Conservation (phyloP, 2,113 vertebrate genomes). For the Epinephelus cyanopodus region DNA sequence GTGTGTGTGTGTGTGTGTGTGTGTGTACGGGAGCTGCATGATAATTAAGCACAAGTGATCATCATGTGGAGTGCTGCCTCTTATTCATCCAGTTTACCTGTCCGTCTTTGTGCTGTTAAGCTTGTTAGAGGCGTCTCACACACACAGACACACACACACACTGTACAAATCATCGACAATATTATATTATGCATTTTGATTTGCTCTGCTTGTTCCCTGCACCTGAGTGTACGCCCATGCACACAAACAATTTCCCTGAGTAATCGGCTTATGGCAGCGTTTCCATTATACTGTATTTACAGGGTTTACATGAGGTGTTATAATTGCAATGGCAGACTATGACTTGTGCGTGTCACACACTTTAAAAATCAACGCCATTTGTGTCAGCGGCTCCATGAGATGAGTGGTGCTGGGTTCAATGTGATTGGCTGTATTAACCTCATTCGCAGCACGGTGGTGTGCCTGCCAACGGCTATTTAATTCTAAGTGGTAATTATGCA, state of each 20-base stretch:
- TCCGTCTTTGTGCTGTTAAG: neutral
- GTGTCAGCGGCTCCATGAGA: slow-evolving; percentile 16
- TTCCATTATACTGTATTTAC: slow-evolving; percentile 2
- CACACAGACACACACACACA: neutral
- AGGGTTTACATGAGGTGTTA: neutral
- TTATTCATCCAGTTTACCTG: slow-evolving; percentile 10
- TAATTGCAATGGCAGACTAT: neutral
- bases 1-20: slow-evolving; percentile 13
- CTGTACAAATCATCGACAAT: neutral
- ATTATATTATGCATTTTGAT: neutral
- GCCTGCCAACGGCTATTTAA: slow-evolving; percentile 43
- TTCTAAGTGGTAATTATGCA: slow-evolving; percentile 27
- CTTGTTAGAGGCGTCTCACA: neutral
- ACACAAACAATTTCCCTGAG: neutral
- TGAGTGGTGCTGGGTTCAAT: neutral
- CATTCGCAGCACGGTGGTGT: slow-evolving; percentile 1
- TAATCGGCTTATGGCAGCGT: neutral
- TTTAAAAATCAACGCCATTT: slow-evolving; percentile 33
- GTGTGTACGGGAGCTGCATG: slow-evolving; percentile 23
- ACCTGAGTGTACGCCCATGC: neutral
- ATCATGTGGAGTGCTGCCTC: slow-evolving; percentile 30
- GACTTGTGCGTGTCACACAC: slow-evolving; percentile 10
- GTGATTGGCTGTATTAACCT: slow-evolving; percentile 47
- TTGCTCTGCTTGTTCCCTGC: neutral
- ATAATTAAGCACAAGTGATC: slow-evolving; percentile 48